Evolutionary conservation across 2,113 vertebrate species (phyloP).

Genomic region (Tautogolabrus adspersus): DNA sequence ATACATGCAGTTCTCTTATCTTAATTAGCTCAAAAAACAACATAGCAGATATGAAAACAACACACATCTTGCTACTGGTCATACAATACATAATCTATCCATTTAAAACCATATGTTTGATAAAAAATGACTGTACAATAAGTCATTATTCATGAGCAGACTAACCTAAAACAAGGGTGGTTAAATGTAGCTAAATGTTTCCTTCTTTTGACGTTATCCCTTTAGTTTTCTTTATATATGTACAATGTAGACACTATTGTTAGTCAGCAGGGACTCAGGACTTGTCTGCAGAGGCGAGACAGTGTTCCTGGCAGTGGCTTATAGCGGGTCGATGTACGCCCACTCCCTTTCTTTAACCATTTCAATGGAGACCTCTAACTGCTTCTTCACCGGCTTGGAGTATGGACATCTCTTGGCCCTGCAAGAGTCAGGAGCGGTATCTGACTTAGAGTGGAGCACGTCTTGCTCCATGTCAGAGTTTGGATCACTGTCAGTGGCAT

Average conservation of each 20-base stretch:
- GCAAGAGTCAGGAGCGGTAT: not conserved
- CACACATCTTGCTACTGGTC: not conserved
- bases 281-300: conserved; percentile 28
- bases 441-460: not conserved
- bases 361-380: conserved; percentile 75
- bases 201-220: too few relatives aligned
- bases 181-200: not conserved
- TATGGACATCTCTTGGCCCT: conserved; percentile 56
- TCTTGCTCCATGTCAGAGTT: conserved; percentile 44
- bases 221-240: too few relatives aligned
- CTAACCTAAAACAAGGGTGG: not conserved
- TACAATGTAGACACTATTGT: conserved; percentile 18
- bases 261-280: conserved; percentile 46
- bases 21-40: not conserved
- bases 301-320: conserved; percentile 14
- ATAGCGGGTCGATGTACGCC: conserved; percentile 73
- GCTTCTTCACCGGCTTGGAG: conserved; percentile 72
- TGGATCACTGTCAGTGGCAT: conserved; percentile 33
- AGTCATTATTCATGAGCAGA: not conserved
- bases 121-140: not conserved
- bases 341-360: conserved; percentile 84
- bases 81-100: not conserved
- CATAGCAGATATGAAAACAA: not conserved
- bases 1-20: not conserved
- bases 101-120: not conserved